Conservation (phyloP, 2,888 invertebrate genomes). For the Coelogynopora nodosa region DNA sequence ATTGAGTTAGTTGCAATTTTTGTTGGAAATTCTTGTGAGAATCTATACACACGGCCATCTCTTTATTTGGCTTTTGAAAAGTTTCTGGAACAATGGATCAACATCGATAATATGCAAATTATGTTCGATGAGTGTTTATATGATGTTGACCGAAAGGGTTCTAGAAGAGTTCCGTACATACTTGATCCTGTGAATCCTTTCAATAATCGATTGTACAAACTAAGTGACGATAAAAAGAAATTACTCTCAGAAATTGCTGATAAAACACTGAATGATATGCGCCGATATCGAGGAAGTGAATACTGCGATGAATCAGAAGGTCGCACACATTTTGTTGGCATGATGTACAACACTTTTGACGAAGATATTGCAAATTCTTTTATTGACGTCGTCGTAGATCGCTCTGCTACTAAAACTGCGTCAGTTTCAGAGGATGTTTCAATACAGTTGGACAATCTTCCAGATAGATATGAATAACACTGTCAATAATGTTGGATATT, state of each 20-base stretch:
- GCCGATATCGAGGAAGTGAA: too few relatives aligned
- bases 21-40: background rate
- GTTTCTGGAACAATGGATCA: background rate
- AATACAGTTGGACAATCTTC: too few relatives aligned
- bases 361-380: too few relatives aligned
- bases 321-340: too few relatives aligned
- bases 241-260: background rate
- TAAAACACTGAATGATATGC: background rate
- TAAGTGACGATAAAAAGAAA: background rate
- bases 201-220: background rate
- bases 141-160: background rate
- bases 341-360: too few relatives aligned
- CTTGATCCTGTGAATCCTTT: slow-evolving; percentile 14
- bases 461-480: too few relatives aligned
- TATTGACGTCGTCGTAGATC: too few relatives aligned
- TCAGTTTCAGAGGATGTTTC: too few relatives aligned
- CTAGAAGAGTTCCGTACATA: background rate
- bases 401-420: too few relatives aligned
- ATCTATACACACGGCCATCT: too few relatives aligned
- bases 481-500: too few relatives aligned
- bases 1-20: slow-evolving; percentile 1
- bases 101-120: background rate
- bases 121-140: background rate
- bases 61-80: slow-evolving; percentile 1
- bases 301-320: too few relatives aligned